phyloP scores from a whole-genome alignment of 1,140 invertebrate genomes.

The Drosophila simulans region DNA sequence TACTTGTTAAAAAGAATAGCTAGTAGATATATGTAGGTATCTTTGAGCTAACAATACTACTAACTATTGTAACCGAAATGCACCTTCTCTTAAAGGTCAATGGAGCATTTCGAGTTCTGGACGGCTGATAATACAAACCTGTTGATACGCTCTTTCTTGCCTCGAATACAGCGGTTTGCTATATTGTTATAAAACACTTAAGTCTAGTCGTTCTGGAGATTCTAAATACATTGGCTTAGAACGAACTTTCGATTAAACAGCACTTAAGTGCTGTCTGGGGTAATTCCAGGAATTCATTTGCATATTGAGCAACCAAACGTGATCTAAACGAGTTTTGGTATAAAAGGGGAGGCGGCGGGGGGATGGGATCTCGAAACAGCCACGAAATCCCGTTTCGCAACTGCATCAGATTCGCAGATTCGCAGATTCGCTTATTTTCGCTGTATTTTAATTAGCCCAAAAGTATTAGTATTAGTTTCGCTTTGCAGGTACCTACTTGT shows the following conservation, averaged over 20 bases:
- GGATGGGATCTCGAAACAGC: background rate
- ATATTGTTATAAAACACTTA: constrained; percentile 6
- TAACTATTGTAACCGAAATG: too few relatives aligned
- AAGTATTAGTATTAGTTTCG: constrained; percentile 4
- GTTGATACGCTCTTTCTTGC: background rate
- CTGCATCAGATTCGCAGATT: constrained; percentile 18
- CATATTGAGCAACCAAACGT: constrained; percentile 27
- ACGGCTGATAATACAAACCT: background rate
- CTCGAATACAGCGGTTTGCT: too few relatives aligned
- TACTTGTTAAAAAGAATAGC: background rate
- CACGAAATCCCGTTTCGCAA: constrained; percentile 27
- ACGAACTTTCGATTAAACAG: constrained; percentile 27
- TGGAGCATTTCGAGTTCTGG: background rate
- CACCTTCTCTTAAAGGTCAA: too few relatives aligned
- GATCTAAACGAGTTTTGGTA: constrained; percentile 36
- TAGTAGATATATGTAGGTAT: too few relatives aligned
- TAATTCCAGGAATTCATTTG: constrained; percentile 40
- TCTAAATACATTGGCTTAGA: constrained; percentile 7
- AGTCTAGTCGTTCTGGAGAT: background rate
- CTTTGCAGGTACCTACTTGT: constrained; percentile 5
- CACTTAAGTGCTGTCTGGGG: constrained; percentile 31
- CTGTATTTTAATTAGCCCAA: constrained; percentile 32
- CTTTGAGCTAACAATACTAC: too few relatives aligned
- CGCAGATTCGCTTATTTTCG: constrained; percentile 3
- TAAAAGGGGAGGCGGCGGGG: background rate